Evolutionary conservation across 2,797 vertebrate species (phyloP).

Genomic region (Peromyscus eremicus): DNA sequence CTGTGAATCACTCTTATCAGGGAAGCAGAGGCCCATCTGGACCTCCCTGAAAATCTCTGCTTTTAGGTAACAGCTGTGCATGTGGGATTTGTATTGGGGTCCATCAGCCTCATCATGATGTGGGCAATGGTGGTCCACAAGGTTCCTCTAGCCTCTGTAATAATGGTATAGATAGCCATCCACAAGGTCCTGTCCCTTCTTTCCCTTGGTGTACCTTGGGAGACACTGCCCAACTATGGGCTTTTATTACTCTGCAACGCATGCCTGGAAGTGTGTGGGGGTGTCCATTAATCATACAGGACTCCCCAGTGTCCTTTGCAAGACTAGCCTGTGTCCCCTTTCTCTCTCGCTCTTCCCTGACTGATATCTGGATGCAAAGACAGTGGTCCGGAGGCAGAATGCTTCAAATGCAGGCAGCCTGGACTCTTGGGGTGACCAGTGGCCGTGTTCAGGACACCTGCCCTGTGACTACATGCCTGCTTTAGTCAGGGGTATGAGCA

Average conservation of each 20-base stretch:
- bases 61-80: background rate
- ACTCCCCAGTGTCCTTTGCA: background rate
- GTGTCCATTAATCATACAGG: too few species aligned
- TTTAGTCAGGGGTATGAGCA: background rate
- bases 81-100: accelerated
- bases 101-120: background rate
- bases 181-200: background rate
- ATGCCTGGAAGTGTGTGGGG: background rate
- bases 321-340: accelerated
- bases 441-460: background rate
- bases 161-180: background rate
- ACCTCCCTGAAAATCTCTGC: background rate
- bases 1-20: background rate
- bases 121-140: background rate
- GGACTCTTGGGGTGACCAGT: background rate
- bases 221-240: too few species aligned
- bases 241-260: background rate
- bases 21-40: background rate
- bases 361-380: background rate
- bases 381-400: background rate
- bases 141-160: background rate
- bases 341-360: background rate
- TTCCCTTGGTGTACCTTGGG: background rate
- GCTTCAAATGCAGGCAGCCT: background rate
- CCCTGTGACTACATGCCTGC: background rate